Conservation (phyloP, 2,888 invertebrate genomes). For the Glomeris marginata region DNA sequence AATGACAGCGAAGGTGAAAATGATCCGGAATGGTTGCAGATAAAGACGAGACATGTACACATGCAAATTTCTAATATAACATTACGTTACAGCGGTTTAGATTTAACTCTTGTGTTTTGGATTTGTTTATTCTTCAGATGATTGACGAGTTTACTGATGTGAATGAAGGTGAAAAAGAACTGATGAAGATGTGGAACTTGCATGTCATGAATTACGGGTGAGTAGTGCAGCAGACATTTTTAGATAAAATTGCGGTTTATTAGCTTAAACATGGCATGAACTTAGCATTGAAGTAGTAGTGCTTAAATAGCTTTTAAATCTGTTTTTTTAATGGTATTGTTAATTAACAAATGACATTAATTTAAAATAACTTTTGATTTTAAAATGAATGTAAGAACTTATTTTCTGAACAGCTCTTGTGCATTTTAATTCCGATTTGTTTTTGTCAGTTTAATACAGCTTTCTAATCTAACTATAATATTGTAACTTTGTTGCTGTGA, state of each 20-base stretch:
- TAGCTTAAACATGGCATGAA: too few relatives aligned
- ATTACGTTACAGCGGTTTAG: neutral
- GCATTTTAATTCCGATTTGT: too few relatives aligned
- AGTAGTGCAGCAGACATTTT: too few relatives aligned
- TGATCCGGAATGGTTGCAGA: slow-evolving; percentile 84
- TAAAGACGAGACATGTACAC: slow-evolving; percentile 66
- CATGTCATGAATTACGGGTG: slow-evolving; percentile 87
- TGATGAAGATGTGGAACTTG: slow-evolving; percentile 98
- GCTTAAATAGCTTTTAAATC: neutral
- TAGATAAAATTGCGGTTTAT: too few relatives aligned
- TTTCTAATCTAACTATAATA: too few relatives aligned
- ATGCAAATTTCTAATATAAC: too few relatives aligned
- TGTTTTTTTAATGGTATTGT: neutral
- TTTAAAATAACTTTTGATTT: too few relatives aligned
- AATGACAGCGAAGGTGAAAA: slow-evolving; percentile 87
- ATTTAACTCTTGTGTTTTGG: neutral
- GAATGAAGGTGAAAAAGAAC: slow-evolving; percentile 95
- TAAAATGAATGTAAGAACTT: too few relatives aligned
- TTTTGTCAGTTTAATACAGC: too few relatives aligned
- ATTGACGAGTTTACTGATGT: slow-evolving; percentile 98
- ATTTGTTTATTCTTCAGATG: slow-evolving; percentile 45
- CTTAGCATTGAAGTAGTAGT: neutral
- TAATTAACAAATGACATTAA: neutral
- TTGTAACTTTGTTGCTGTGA: too few relatives aligned
- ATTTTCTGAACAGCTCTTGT: too few relatives aligned